These are phyloP conservation scores for Manis javanica DNA, from an alignment of 2,797 vertebrate species.

Conservation along the genomic window DNA sequence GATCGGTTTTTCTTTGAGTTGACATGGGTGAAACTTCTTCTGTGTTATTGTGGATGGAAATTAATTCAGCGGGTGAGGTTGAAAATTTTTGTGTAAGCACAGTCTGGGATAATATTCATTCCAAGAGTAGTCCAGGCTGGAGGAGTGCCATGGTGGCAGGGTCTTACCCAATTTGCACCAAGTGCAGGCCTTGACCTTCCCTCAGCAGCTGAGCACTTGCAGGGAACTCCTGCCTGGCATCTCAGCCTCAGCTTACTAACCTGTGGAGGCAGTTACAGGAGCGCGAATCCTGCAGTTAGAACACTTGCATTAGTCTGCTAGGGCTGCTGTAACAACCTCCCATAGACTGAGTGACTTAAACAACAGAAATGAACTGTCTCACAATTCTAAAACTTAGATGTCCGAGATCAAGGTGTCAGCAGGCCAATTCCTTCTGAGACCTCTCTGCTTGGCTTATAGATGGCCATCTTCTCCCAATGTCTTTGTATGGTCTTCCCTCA, in stretches of 20 bases:
- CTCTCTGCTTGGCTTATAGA: background rate
- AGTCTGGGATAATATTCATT: background rate
- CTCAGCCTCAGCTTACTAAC: background rate
- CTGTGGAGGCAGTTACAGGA: background rate
- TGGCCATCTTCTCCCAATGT: background rate
- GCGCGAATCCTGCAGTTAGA: background rate
- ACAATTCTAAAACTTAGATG: background rate
- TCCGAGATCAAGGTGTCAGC: background rate
- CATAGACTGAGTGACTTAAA: background rate
- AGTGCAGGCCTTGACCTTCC: background rate
- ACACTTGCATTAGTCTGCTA: background rate
- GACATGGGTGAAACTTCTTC: background rate
- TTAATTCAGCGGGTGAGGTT: background rate
- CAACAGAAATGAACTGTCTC: background rate
- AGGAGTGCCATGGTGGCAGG: background rate
- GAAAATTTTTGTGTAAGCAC: background rate
- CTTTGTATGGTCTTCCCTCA: background rate
- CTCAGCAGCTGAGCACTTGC: background rate
- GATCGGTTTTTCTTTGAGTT: background rate
- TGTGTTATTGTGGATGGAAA: background rate
- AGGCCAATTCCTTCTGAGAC: background rate
- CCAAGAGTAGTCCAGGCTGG: background rate
- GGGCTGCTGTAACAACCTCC: background rate
- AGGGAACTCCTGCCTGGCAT: background rate
- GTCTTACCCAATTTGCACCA: background rate